Evolutionary conservation across 2,888 invertebrate species (phyloP).

Genomic region (Sesamia inferens): DNA sequence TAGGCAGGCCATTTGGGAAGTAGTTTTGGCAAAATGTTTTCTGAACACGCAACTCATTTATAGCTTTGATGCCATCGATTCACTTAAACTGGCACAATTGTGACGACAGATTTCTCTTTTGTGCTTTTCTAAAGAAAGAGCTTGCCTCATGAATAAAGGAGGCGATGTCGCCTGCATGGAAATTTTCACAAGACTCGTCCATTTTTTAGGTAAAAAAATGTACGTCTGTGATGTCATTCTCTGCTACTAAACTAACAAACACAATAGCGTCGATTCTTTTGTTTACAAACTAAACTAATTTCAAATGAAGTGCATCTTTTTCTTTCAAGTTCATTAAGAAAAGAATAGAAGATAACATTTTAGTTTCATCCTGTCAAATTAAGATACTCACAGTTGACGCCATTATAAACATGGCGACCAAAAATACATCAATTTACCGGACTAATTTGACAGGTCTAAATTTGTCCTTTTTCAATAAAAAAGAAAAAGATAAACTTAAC

Average conservation of each 20-base stretch:
- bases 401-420: too few relatives aligned
- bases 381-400: too few relatives aligned
- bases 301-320: too few relatives aligned
- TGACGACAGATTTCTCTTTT: constrained; percentile 51
- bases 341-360: too few relatives aligned
- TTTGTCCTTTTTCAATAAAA: too few relatives aligned
- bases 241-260: background rate
- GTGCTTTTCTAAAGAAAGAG: constrained; percentile 23
- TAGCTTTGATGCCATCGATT: constrained; percentile 48
- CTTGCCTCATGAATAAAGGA: constrained; percentile 7
- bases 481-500: too few relatives aligned
- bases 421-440: too few relatives aligned
- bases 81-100: constrained; percentile 34
- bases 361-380: too few relatives aligned
- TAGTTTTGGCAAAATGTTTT: constrained; percentile 66
- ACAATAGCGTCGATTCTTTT: too few relatives aligned
- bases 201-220: background rate
- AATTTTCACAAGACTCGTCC: background rate
- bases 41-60: constrained; percentile 67
- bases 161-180: background rate
- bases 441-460: too few relatives aligned
- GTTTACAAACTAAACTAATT: too few relatives aligned
- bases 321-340: too few relatives aligned
- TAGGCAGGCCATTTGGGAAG: constrained; percentile 68
- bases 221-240: background rate